Percentiles rank a stretch among this genome's conserved stretches.
phyloP scores from a whole-genome alignment of 1,140 invertebrate species.

The Cyclargus thomasi region DNA sequence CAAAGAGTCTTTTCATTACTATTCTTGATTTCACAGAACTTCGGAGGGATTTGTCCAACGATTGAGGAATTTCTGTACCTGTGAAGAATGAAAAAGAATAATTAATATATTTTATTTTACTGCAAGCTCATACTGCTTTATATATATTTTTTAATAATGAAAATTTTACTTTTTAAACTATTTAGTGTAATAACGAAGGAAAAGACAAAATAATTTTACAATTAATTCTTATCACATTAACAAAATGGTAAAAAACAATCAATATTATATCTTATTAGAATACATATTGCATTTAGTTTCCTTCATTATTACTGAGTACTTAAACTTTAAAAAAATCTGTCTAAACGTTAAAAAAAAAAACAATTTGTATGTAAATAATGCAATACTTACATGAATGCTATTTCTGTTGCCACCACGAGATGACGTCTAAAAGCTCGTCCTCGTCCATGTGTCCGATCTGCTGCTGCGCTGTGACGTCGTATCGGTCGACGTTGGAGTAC shows the following conservation, averaged over 20 bases:
- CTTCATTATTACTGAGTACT: no score
- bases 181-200: neutral
- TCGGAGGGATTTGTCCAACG: slow-evolving; percentile 61
- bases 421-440: slow-evolving; percentile 88
- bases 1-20: slow-evolving; percentile 64
- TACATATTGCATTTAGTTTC: no score
- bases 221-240: no score
- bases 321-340: no score
- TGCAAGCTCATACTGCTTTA: neutral
- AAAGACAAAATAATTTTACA: no score
- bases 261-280: no score
- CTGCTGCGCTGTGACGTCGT: slow-evolving; percentile 72
- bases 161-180: neutral
- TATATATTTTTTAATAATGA: neutral
- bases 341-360: neutral
- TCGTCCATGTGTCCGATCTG: slow-evolving; percentile 82
- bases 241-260: no score
- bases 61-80: slow-evolving; percentile 33
- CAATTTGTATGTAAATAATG: neutral
- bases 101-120: slow-evolving; percentile 2
- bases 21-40: slow-evolving; percentile 46
- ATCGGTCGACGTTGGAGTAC: slow-evolving; percentile 64
- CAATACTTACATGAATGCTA: slow-evolving; percentile 60
- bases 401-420: slow-evolving; percentile 88
- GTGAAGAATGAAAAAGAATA: slow-evolving; percentile 43